Evolutionary conservation across 2,888 invertebrate species (phyloP), one percentile per base, ranked within the genome.

Genomic region (Aphodius sticticus): DNA sequence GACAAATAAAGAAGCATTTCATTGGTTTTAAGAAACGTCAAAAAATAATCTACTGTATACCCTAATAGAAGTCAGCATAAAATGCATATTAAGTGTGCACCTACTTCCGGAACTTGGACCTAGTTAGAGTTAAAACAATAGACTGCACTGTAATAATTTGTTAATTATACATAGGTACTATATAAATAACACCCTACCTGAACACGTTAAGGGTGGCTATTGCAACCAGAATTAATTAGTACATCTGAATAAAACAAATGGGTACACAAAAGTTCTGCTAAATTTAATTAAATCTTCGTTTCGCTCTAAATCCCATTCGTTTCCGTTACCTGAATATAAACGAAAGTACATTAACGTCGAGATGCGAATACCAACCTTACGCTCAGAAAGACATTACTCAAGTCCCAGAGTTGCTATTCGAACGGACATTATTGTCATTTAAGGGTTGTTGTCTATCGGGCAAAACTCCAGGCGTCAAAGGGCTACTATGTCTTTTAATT

Each of bases 251-350:
- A 53, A 53, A 53, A 53, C 9, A 53, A 53, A 1, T 53, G 12
- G 53, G 7, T 53, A 53, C 53, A 12, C 53, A 12, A 12, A 53
- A 53, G 9, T 53, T 53, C 53, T 53, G 53, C 4, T 53, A 53
- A 53, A 53, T 53, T 53, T 53, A 53, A 53, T 53, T 53, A 53
- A 53, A 53, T 53, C 53, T 53, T 53, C 53, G 53, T 53, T 53
- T 53, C 53, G 26, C 26, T 26, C 26, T 26, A 26, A 3, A 26
- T 1, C 26, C 26, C 26, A 26, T 26, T 26, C 1, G 26, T 26
- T 26, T 26, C 26, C 26, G 3, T 26, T 26, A 3, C 26, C 26
- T 26, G 2, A 26, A 26, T 26, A 26, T 26, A 26, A 26, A 26
- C 26, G 26, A 26, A 26, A 26, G 26, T 26, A 26, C 26, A 26